Evolutionary conservation across 2,113 vertebrate genomes (phyloP).

Genomic region (Sinocyclocheilus maitianheensis): DNA sequence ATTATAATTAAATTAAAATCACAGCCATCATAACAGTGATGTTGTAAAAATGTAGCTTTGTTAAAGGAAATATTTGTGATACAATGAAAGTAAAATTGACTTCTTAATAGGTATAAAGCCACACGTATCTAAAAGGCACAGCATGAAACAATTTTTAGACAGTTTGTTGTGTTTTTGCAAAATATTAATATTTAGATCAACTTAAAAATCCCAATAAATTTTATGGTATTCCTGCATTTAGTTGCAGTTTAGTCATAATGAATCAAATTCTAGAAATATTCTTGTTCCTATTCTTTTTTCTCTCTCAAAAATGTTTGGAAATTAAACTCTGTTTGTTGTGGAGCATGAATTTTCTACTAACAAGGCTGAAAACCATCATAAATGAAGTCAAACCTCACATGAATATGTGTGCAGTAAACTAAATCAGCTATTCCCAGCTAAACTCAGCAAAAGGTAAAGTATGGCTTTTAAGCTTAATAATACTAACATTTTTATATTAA

Average conservation of each 20-base stretch:
- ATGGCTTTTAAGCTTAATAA: slow-evolving; percentile 50
- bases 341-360: slow-evolving; percentile 64
- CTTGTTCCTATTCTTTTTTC: not conserved
- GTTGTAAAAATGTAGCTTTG: not conserved
- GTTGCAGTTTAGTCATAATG: not conserved
- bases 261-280: not conserved
- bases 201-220: not conserved
- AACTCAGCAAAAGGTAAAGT: slow-evolving; percentile 70
- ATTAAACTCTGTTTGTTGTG: slow-evolving; percentile 37
- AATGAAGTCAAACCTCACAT: slow-evolving; percentile 65
- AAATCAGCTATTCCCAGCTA: slow-evolving; percentile 57
- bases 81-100: not conserved
- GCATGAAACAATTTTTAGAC: not conserved
- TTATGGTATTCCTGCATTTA: not conserved
- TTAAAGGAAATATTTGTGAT: not conserved
- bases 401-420: slow-evolving; percentile 70
- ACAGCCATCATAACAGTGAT: not conserved
- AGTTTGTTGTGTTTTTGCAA: not conserved
- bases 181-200: not conserved
- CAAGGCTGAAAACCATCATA: slow-evolving; percentile 62
- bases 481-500: slow-evolving; percentile 14
- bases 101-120: no score
- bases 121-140: not conserved
- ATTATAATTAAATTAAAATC: not conserved
- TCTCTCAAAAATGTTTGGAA: not conserved